Percentiles rank a stretch among this genome's conserved stretches.
phyloP scores from a whole-genome alignment of 2,113 vertebrate species.

The Microcebus tavaratra region DNA sequence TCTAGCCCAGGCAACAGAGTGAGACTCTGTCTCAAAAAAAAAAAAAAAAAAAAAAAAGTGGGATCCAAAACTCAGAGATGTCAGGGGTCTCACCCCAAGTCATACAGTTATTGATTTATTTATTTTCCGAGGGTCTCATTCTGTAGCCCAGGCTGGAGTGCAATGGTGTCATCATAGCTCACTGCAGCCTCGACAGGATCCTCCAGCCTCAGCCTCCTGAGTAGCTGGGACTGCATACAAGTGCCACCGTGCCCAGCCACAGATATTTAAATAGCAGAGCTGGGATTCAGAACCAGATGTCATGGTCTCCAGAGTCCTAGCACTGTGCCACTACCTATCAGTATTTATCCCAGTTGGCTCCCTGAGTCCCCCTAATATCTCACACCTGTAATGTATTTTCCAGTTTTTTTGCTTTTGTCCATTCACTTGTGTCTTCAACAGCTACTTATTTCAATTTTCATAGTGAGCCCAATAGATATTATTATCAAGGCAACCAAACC shows the following conservation, averaged over 20 bases:
- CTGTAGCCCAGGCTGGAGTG: no score
- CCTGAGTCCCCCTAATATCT: background rate
- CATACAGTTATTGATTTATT: background rate
- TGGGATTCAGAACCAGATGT: background rate
- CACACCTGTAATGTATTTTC: background rate
- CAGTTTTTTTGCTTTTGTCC: background rate
- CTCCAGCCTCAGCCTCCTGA: no score
- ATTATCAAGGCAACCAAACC: background rate
- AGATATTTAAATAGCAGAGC: background rate
- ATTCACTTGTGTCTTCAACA: background rate
- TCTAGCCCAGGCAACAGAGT: no score
- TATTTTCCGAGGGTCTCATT: no score
- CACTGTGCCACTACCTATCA: background rate
- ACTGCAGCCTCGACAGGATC: no score
- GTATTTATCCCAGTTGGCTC: background rate
- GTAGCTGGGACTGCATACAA: no score
- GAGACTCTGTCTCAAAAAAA: no score
- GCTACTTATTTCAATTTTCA: background rate
- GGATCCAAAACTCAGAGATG: background rate
- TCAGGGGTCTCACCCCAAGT: background rate
- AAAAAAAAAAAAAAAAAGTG: background rate
- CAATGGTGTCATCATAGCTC: no score
- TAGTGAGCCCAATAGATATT: background rate
- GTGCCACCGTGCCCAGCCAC: no score
- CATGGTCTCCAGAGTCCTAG: background rate